A percentile compares a stretch with the other conserved stretches of the same genome.
Conservation (phyloP, 2,113 vertebrate species). For the Fulmarus glacialis region DNA sequence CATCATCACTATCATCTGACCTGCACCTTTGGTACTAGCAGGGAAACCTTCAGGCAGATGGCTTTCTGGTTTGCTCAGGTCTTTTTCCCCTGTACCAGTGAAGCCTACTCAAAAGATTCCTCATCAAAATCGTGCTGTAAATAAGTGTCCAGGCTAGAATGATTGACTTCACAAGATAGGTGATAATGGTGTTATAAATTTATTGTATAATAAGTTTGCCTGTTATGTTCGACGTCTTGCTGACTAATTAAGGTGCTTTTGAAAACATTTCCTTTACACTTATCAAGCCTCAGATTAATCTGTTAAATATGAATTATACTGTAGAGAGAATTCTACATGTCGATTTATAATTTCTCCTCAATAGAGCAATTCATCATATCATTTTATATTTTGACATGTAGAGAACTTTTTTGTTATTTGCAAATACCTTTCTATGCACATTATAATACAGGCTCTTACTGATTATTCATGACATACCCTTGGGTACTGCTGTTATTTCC, state of each 20-base stretch:
- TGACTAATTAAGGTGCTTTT: background rate
- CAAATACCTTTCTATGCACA: background rate
- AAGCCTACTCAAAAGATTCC: background rate
- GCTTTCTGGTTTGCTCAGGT: background rate
- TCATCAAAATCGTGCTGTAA: background rate
- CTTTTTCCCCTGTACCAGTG: background rate
- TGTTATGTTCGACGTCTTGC: background rate
- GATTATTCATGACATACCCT: slow-evolving; percentile 7
- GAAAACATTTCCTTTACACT: background rate
- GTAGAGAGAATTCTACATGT: background rate
- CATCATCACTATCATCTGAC: background rate
- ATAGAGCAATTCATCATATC: background rate
- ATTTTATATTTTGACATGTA: slow-evolving; percentile 27
- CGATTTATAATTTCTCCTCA: background rate
- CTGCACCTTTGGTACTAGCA: background rate
- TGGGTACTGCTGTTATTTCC: background rate
- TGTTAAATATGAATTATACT: background rate
- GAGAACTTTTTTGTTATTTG: background rate
- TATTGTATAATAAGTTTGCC: background rate
- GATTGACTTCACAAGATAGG: background rate
- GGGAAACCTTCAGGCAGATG: background rate
- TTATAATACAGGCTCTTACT: background rate
- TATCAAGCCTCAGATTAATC: background rate
- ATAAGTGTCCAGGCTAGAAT: background rate
- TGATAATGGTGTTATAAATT: background rate